Base-by-base conservation (phyloP, 2,888 invertebrate genomes). In the Lithosia quadra region DNA sequence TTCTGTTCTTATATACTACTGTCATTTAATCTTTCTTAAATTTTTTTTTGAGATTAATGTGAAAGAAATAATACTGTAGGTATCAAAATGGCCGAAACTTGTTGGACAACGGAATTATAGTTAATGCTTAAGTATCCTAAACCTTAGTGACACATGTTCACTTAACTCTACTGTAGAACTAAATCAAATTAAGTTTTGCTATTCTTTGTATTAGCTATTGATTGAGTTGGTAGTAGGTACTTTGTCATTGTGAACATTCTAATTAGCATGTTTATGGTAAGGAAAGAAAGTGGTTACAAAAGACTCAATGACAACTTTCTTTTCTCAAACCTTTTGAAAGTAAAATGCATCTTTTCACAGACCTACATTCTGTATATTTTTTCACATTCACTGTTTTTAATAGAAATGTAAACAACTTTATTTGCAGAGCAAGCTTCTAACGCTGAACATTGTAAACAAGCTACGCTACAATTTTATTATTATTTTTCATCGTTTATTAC, bases 331-430 rank as follows among this genome's bases (percentile, higher is more conserved):
- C 36, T 59, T 77, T 75, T 70, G 65, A 75, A 69, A 76, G 71
- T 73, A 68, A 73, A 74, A 73, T 70, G 56, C 58, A 53, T 34
- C 67, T 74, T 79, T 80, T 77, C 61, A 53, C 71, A 59, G 65
- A 67, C 60, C 65, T 49, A 75, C 69, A 74, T 77, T 71, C 66
- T 69, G 57, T 72, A 73, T 75, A 75, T 66, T 34, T 56, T 57
- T 39, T 39, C 22, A 43, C 28, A 43, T 57, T 57, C 13, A 65
- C n/a, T 55, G n/a, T 57, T 57, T 65, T 43, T 33, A 21, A n/a
- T 24, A 63, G 65, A 72, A 34, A 58, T 0, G 4, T 34, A 58
- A 34, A 58, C n/a, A 33, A 34, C 5, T n/a, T 58, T 58, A 1
- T 21, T 58, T 58, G 5, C 33, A n/a, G 33, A 33, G 3, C 3